These are phyloP conservation scores for Acronicta leporina DNA, from an alignment of 2,888 invertebrate species.

Conservation along the genomic window DNA sequence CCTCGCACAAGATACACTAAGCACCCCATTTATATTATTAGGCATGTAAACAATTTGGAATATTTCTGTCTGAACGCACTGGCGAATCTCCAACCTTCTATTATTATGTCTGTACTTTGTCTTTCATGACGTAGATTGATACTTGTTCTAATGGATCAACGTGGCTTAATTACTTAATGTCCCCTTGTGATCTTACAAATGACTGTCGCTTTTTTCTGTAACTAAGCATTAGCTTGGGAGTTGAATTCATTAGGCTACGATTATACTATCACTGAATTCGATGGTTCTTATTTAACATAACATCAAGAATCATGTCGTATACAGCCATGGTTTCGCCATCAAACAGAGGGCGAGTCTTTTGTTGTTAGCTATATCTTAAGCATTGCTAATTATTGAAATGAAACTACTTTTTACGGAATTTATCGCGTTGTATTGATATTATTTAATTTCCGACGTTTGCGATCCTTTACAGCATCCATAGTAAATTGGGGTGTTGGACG, in stretches of 20 bases:
- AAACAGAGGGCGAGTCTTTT: too few relatives aligned
- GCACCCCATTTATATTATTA: conserved; percentile 49
- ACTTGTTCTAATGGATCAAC: conserved; percentile 47
- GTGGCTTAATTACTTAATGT: conserved; percentile 41
- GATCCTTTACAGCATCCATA: too few relatives aligned
- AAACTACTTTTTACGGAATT: too few relatives aligned
- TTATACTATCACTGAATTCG: not conserved
- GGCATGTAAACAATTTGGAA: conserved; percentile 49
- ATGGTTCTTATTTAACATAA: too few relatives aligned
- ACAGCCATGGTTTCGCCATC: too few relatives aligned
- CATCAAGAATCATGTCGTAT: too few relatives aligned
- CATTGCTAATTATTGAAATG: too few relatives aligned
- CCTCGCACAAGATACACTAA: conserved; percentile 41
- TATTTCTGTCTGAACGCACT: conserved; percentile 50
- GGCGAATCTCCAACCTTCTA: conserved; percentile 56
- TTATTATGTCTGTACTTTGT: conserved; percentile 46
- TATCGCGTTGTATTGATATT: too few relatives aligned
- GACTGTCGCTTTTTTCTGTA: conserved; percentile 16
- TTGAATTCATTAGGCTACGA: not conserved
- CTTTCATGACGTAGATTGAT: conserved; percentile 51
- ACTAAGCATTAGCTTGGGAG: conserved; percentile 18
- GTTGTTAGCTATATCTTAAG: too few relatives aligned
- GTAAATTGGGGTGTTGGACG: too few relatives aligned
- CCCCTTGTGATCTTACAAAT: conserved; percentile 36
- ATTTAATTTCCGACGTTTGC: too few relatives aligned